Conservation (phyloP, 2,113 vertebrate genomes). For the Pleuronectes platessa region DNA sequence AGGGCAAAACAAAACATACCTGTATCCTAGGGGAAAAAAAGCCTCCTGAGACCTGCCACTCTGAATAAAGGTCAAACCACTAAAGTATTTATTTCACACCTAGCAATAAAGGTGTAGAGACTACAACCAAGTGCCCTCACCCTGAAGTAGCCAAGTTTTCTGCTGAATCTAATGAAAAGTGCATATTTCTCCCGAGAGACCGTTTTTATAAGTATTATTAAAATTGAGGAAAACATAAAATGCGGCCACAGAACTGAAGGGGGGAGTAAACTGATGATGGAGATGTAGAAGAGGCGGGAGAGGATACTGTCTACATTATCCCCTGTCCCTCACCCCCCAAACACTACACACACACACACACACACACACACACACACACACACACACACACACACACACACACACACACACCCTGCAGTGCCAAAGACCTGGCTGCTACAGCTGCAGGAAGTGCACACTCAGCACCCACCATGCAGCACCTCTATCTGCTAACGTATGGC, state of each 20-base stretch:
- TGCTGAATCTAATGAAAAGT: background rate
- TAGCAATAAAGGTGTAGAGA: constrained; percentile 45
- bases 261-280: background rate
- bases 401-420: background rate
- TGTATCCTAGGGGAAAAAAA: background rate
- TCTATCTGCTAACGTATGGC: constrained; percentile 14
- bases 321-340: background rate
- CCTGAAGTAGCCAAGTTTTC: background rate
- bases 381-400: background rate
- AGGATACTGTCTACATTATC: background rate
- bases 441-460: constrained; percentile 52
- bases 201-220: background rate
- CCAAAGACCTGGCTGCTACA: constrained; percentile 33
- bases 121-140: background rate
- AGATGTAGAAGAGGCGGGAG: constrained; percentile 3
- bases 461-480: constrained; percentile 32
- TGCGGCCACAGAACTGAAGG: constrained; percentile 33
- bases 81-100: constrained; percentile 21
- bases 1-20: background rate
- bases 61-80: constrained; percentile 10
- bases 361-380: background rate
- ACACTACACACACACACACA: background rate
- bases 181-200: background rate
- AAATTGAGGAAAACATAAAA: background rate
- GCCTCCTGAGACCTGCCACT: background rate